Conservation (phyloP, 1,140 invertebrate genomes). For the Tetramorium parvispinum region DNA sequence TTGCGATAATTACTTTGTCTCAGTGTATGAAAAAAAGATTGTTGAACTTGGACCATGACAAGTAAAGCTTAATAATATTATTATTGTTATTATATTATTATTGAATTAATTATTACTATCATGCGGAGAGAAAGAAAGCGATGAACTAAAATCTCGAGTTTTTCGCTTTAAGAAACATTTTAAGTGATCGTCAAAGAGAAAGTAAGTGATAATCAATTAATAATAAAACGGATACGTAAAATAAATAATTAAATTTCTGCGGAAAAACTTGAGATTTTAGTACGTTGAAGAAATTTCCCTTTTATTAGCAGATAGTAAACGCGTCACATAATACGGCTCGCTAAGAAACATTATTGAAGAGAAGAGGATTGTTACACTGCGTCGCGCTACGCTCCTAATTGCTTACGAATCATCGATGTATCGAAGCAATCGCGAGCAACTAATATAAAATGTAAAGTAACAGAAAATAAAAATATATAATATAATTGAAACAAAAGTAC, state of each 20-base stretch:
- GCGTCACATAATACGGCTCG: neutral
- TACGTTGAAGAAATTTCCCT: constrained; percentile 21
- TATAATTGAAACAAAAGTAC: neutral
- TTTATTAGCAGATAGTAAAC: constrained; percentile 20
- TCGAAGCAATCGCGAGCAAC: constrained; percentile 9
- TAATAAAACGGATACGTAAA: neutral
- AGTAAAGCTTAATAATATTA: constrained; percentile 39
- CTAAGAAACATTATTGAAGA: neutral
- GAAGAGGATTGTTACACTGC: constrained; percentile 58
- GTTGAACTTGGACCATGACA: neutral
- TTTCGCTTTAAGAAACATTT: neutral
- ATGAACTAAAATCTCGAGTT: constrained; percentile 12
- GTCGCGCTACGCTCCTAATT: constrained; percentile 63
- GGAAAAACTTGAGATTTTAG: constrained; percentile 10
- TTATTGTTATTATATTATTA: constrained; percentile 50
- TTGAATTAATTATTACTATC: constrained; percentile 18
- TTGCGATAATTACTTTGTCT: constrained; percentile 40
- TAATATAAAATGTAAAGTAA: neutral
- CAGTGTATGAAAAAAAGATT: neutral
- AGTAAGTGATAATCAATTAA: neutral
- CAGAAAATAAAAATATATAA: neutral
- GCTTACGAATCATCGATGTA: constrained; percentile 3
- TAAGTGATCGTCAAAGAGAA: neutral
- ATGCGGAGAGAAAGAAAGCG: constrained; percentile 26
- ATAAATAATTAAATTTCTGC: neutral